Evolutionary conservation across 1,140 invertebrate genomes (phyloP).

Genomic region (Luehdorfia chinensis): DNA sequence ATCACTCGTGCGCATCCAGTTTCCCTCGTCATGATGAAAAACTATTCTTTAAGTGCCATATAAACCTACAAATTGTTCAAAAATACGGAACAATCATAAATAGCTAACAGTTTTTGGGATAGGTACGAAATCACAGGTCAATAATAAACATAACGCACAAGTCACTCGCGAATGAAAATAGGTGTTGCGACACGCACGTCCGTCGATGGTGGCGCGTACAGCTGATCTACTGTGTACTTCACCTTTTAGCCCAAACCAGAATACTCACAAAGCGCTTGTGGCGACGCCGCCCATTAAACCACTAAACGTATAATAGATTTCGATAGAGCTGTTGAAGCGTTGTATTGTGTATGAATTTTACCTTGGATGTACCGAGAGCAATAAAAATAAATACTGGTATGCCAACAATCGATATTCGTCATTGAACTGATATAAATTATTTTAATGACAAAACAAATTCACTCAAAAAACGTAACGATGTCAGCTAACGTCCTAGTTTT

Average conservation of each 20-base stretch:
- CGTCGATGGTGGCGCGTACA: constrained; percentile 34
- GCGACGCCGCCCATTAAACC: constrained; percentile 22
- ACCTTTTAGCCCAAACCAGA: constrained; percentile 31
- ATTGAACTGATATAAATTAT: too few relatives aligned
- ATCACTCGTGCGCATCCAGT: constrained; percentile 53
- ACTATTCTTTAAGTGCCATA: too few relatives aligned
- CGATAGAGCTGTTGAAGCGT: too few relatives aligned
- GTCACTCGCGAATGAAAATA: constrained; percentile 40
- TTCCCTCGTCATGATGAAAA: constrained; percentile 28
- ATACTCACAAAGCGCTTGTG: constrained; percentile 34
- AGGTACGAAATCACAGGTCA: constrained; percentile 27
- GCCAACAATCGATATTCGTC: too few relatives aligned
- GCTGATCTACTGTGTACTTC: constrained; percentile 48
- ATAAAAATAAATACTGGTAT: too few relatives aligned
- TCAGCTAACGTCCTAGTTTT: background rate
- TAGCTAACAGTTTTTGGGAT: too few relatives aligned
- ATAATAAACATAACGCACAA: constrained; percentile 23
- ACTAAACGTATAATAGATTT: too few relatives aligned
- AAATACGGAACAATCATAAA: too few relatives aligned
- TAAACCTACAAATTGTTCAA: too few relatives aligned
- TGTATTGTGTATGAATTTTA: too few relatives aligned
- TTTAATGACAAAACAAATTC: too few relatives aligned
- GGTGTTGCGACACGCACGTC: constrained; percentile 31
- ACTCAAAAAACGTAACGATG: background rate
- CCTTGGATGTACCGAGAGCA: too few relatives aligned